Base-by-base conservation (phyloP, 2,797 vertebrate genomes). In the Tapera naevia region DNA sequence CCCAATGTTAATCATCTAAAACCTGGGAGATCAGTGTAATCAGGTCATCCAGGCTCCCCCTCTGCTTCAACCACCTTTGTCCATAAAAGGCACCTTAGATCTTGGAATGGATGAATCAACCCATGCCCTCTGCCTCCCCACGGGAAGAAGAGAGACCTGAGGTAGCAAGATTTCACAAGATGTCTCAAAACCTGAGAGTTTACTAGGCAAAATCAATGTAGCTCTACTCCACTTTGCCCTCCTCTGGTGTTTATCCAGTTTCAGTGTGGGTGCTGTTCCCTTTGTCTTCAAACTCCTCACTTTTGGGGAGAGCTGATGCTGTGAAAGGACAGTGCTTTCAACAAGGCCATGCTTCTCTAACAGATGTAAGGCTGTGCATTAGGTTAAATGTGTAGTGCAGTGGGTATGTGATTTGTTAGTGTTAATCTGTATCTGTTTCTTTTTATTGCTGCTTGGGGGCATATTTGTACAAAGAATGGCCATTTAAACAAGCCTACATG, bases 401-500 rank as follows among this genome's bases (percentile, higher is more conserved):
- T 32, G 80, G 30, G 10, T 85, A 62, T 82, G 73, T 74, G 73
- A 94, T 91, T 90, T 88, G 80, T 88, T 95, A 86, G 70, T 80
- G 87, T 88, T 95, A 91, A 94, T 93, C 93, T 93, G 67, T 95
- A 93, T 95, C 86, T 94, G 89, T 85, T 96, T 86, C 83, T 92
- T 91, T 94, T 95, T 87, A 94, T 76, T 88, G 74, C 67, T 96
- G 88, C 74, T 87, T 67, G 32, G 74, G 57, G 91, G 41, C 78
- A 91, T 80, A 85, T 93, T 76, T 94, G 57, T 74, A 80, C 83
- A 78, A 74, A 91, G 88, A 94, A 93, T 62, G 61, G 54, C 37
- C 61, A 48, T 95, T 87, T 88, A 83, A 88, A 74, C 83, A 87
- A 91, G 78, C 60, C 78, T 88, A 65, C 60, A 51, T 0, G 4